Conservation (phyloP, 2,888 invertebrate species). For the Harmothoe impar region DNA sequence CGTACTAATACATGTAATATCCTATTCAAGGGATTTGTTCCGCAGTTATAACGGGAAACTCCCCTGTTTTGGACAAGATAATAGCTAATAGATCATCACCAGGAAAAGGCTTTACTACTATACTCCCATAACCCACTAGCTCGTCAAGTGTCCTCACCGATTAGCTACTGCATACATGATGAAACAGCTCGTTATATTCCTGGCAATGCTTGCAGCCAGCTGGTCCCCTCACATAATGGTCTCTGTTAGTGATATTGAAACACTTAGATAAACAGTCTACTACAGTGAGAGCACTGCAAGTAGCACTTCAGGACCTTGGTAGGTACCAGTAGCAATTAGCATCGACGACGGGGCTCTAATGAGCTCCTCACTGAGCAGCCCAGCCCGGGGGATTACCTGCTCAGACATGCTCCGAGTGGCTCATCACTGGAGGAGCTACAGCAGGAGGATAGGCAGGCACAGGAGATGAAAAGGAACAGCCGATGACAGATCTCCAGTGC, state of each 20-base stretch:
- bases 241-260: not conserved
- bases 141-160: no score
- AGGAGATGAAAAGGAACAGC: not conserved
- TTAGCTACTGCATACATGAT: no score
- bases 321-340: slow-evolving; percentile 6
- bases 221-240: no score
- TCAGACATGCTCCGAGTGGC: slow-evolving; percentile 11
- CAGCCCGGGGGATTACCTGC: slow-evolving; percentile 19
- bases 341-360: not conserved
- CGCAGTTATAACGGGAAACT: no score
- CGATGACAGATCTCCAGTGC: not conserved
- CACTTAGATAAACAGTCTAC: not conserved
- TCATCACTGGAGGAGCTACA: not conserved
- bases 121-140: no score
- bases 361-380: not conserved
- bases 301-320: not conserved
- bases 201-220: no score
- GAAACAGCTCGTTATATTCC: no score
- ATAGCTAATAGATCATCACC: no score
- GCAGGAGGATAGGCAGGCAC: not conserved
- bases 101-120: no score
- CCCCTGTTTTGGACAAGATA: no score
- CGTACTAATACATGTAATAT: no score
- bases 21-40: no score
- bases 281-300: not conserved